phyloP scores from a whole-genome alignment of 2,888 invertebrate species.

The Gryllus longicercus region DNA sequence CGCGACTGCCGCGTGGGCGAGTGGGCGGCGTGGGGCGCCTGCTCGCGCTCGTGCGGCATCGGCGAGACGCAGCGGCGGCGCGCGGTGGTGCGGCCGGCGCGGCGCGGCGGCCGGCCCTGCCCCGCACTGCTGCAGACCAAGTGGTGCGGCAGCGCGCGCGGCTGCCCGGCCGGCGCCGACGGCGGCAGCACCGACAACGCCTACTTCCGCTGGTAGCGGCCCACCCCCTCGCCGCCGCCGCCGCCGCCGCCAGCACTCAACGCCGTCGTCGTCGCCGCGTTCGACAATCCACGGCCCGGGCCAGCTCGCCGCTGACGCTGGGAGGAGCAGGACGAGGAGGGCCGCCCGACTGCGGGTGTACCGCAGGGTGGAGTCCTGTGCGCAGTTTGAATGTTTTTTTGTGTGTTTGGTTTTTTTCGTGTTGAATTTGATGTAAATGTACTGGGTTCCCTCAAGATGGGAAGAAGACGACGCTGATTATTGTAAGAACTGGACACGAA shows the following conservation, averaged over 20 bases:
- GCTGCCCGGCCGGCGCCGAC: slow-evolving; percentile 52
- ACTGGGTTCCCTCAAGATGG: no score
- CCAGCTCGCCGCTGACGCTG: neutral
- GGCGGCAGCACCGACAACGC: slow-evolving; percentile 37
- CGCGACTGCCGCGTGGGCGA: slow-evolving; percentile 80
- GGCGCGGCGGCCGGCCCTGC: slow-evolving; percentile 77
- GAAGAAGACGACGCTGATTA: no score
- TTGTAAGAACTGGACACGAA: no score
- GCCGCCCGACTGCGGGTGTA: neutral
- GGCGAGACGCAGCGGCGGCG: slow-evolving; percentile 81
- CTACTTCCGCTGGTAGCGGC: slow-evolving; percentile 60
- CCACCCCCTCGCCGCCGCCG: neutral
- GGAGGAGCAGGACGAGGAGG: neutral
- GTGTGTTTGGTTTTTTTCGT: no score
- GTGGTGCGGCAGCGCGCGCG: slow-evolving; percentile 79
- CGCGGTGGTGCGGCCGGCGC: slow-evolving; percentile 70
- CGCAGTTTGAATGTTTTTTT: no score
- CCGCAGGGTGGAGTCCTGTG: no score
- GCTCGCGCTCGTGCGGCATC: slow-evolving; percentile 85
- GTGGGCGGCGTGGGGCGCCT: slow-evolving; percentile 84
- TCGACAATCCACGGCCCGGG: neutral
- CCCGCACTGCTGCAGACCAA: slow-evolving; percentile 79
- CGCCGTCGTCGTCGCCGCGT: neutral
- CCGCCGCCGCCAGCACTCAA: neutral
- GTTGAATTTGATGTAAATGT: no score